Conservation (phyloP, 1,140 invertebrate genomes). For the Trinorchestia longiramus region DNA sequence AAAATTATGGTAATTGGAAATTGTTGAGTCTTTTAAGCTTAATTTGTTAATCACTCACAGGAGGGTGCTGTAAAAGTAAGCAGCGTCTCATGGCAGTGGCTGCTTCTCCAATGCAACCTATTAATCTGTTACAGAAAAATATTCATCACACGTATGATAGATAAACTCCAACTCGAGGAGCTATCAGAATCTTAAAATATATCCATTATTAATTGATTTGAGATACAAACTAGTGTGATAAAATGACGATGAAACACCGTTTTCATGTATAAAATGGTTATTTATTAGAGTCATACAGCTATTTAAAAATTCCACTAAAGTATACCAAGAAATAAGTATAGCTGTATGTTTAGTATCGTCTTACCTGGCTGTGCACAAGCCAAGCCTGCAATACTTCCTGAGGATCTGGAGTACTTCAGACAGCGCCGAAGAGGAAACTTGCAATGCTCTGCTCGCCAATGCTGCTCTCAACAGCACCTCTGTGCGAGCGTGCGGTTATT, state of each 20-base stretch:
- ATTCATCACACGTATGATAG: not conserved
- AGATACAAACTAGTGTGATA: not conserved
- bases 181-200: not conserved
- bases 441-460: not conserved
- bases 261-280: not conserved
- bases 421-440: not conserved
- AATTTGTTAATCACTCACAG: not conserved
- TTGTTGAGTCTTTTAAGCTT: not conserved
- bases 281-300: not conserved
- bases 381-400: not conserved
- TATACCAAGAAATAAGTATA: not conserved
- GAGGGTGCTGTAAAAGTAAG: not conserved
- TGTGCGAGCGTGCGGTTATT: not conserved
- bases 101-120: not conserved
- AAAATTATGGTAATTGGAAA: not conserved
- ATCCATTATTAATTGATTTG: not conserved
- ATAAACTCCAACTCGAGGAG: not conserved
- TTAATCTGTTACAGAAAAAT: not conserved
- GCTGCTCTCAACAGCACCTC: not conserved
- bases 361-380: not conserved
- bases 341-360: not conserved
- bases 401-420: not conserved
- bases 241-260: not conserved
- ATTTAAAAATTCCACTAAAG: not conserved
- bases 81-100: not conserved